Evolutionary conservation across 2,888 invertebrate species (phyloP).

Genomic region (Imbricaverruca yamaguchii): DNA sequence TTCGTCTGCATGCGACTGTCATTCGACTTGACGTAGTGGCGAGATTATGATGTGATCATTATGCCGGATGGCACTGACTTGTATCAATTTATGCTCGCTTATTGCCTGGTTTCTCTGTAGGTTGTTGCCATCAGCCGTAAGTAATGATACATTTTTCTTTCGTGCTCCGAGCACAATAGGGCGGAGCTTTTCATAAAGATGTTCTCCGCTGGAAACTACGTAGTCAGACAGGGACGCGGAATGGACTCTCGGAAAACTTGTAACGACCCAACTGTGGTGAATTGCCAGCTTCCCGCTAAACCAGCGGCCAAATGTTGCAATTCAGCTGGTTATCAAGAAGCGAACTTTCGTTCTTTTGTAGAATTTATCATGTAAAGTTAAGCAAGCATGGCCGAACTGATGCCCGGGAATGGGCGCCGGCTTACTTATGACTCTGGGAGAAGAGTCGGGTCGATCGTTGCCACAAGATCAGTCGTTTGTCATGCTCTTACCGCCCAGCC

Average conservation of each 20-base stretch:
- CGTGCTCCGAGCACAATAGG: neutral
- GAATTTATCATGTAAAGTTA: constrained; percentile 12
- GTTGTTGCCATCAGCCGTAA: neutral
- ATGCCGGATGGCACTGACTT: neutral
- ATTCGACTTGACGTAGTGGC: neutral
- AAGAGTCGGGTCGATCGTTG: neutral
- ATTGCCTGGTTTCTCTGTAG: neutral
- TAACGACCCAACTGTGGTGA: neutral
- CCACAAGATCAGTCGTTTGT: neutral
- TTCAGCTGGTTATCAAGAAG: constrained; percentile 3
- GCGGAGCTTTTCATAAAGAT: neutral
- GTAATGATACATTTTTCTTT: constrained; percentile 1
- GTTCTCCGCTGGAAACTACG: neutral
- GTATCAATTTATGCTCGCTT: neutral
- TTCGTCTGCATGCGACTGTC: neutral
- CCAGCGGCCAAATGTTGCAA: neutral
- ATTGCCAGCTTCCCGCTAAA: neutral
- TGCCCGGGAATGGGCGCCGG: neutral
- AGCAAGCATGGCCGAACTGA: neutral
- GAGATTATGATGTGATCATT: neutral
- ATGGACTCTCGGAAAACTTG: neutral
- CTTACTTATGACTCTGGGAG: neutral
- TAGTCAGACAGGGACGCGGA: neutral
- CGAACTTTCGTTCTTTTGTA: neutral
- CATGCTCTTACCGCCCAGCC: neutral